A percentile compares a stretch with the other conserved stretches of the same genome.
phyloP scores from a whole-genome alignment of 2,888 invertebrate species.

The Lasioglossum oenotherae region DNA sequence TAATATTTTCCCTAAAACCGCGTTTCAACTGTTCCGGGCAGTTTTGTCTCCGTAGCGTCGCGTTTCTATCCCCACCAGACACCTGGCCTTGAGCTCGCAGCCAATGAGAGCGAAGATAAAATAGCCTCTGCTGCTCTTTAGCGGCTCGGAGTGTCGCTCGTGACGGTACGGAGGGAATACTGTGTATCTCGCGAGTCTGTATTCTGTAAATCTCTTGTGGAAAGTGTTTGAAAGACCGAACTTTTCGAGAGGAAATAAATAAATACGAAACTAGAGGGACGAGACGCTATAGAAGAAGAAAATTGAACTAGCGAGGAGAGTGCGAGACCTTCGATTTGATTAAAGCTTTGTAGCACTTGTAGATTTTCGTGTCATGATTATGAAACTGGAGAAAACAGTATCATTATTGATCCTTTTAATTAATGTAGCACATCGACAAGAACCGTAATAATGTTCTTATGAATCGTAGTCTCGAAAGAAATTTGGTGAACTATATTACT shows the following conservation, averaged over 20 bases:
- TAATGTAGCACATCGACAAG: background rate
- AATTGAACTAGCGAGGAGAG: background rate
- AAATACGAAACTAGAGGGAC: constrained; percentile 17
- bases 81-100: background rate
- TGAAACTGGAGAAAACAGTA: background rate
- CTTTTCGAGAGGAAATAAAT: constrained; percentile 29
- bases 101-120: background rate
- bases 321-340: background rate
- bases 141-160: background rate
- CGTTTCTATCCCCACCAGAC: background rate
- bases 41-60: background rate
- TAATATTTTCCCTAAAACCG: background rate
- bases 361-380: background rate
- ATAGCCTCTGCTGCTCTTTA: background rate
- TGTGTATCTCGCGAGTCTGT: background rate
- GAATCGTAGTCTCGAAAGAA: background rate
- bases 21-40: background rate
- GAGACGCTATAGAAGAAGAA: background rate
- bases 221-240: background rate
- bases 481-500: background rate
- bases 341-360: background rate
- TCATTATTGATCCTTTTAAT: background rate
- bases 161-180: background rate
- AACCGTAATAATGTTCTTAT: background rate
- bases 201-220: background rate